phyloP scores from a whole-genome alignment of 2,797 vertebrate genomes.

The Jordanella pulchra region DNA sequence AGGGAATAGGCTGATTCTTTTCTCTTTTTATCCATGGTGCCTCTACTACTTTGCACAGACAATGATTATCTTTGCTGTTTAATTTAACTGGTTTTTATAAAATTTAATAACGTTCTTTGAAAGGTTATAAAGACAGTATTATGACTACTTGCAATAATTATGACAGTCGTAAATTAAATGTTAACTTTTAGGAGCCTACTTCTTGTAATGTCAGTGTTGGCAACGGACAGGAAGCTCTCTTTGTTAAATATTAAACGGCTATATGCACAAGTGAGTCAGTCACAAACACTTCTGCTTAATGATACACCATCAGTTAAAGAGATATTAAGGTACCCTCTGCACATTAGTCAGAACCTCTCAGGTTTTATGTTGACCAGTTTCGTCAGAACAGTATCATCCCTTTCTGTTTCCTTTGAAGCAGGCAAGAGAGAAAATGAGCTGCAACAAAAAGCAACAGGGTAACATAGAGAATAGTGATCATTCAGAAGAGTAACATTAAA shows the following conservation, averaged over 20 bases:
- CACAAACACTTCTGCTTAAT: neutral
- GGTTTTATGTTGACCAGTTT: neutral
- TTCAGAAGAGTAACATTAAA: neutral
- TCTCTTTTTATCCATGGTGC: too few species aligned
- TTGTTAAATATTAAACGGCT: conserved; percentile 37
- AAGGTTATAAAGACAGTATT: neutral
- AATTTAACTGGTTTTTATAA: neutral
- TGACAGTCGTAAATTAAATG: neutral
- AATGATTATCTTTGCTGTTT: too few species aligned
- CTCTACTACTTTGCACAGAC: too few species aligned
- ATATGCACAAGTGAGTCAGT: neutral
- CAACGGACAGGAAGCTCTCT: conserved; percentile 10
- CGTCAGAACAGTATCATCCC: neutral
- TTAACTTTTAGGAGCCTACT: neutral
- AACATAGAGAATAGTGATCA: neutral
- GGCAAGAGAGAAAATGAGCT: neutral
- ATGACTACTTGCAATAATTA: neutral
- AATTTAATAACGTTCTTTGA: neutral
- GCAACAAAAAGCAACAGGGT: neutral
- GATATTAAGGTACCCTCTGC: rapidly evolving
- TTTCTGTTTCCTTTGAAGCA: neutral
- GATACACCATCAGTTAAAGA: neutral
- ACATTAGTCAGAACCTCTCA: neutral
- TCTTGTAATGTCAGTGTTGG: neutral
- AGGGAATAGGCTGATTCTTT: too few species aligned